Evolutionary conservation across 2,888 invertebrate genomes (phyloP).

Genomic region (Himalopsyche japonica): DNA sequence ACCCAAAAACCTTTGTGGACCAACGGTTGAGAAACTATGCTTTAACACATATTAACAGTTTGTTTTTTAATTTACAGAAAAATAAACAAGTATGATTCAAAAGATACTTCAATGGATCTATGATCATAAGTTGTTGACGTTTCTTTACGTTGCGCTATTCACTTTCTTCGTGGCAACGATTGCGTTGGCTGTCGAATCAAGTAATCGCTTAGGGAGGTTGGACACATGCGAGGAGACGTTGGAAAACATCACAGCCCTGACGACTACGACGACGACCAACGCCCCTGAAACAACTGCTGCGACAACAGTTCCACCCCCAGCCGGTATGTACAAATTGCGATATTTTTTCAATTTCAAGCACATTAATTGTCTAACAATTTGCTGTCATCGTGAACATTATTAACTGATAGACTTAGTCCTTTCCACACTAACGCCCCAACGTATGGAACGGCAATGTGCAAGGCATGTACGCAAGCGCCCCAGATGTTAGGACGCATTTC

Average conservation of each 20-base stretch:
- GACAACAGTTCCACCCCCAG: background rate
- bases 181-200: slow-evolving; percentile 53
- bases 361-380: too few relatives aligned
- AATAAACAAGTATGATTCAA: slow-evolving; percentile 9
- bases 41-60: too few relatives aligned
- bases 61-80: background rate
- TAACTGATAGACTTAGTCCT: too few relatives aligned
- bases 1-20: too few relatives aligned
- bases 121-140: slow-evolving; percentile 48
- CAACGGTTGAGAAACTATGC: too few relatives aligned
- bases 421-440: too few relatives aligned
- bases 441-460: too few relatives aligned
- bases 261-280: background rate
- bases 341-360: too few relatives aligned
- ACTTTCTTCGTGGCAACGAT: slow-evolving; percentile 60
- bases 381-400: too few relatives aligned
- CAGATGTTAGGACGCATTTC: too few relatives aligned
- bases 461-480: too few relatives aligned
- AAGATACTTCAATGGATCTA: slow-evolving; percentile 21
- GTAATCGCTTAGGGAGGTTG: slow-evolving; percentile 8
- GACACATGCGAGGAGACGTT: slow-evolving; percentile 2
- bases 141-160: slow-evolving; percentile 48
- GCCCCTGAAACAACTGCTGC: background rate
- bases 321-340: too few relatives aligned
- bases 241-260: background rate